Conservation (phyloP, 2,113 vertebrate species). For the Pardalotus punctatus region DNA sequence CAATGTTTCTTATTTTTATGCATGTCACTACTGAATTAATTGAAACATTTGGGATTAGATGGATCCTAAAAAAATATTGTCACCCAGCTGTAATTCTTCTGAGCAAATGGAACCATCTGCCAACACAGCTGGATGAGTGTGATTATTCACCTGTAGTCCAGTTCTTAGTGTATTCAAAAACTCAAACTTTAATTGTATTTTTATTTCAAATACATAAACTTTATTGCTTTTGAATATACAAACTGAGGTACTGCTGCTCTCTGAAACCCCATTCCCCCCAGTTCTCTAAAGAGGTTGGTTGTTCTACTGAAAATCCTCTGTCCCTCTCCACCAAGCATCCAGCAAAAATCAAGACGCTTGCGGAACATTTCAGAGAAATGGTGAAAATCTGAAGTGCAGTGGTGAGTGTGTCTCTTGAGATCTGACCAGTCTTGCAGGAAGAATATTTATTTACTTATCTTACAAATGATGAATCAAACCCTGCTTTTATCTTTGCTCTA, state of each 20-base stretch:
- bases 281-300: not conserved
- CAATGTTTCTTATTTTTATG: not conserved
- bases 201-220: not conserved
- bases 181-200: not conserved
- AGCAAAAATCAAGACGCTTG: not conserved
- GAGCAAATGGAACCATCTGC: not conserved
- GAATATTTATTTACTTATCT: not conserved
- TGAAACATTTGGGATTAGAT: not conserved
- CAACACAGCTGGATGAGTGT: not conserved
- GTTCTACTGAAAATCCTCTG: not conserved
- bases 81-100: not conserved
- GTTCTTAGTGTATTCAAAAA: not conserved
- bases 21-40: not conserved
- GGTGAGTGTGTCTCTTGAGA: not conserved
- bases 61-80: not conserved
- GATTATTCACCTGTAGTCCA: not conserved
- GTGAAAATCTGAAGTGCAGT: not conserved
- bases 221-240: not conserved
- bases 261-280: accelerated
- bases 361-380: not conserved
- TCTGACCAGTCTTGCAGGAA: not conserved
- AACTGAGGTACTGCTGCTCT: not conserved
- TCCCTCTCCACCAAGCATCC: not conserved
- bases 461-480: not conserved
- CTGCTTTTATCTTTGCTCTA: not conserved